phyloP scores from a whole-genome alignment of 2,113 vertebrate genomes.

The Chaenocephalus aceratus region DNA sequence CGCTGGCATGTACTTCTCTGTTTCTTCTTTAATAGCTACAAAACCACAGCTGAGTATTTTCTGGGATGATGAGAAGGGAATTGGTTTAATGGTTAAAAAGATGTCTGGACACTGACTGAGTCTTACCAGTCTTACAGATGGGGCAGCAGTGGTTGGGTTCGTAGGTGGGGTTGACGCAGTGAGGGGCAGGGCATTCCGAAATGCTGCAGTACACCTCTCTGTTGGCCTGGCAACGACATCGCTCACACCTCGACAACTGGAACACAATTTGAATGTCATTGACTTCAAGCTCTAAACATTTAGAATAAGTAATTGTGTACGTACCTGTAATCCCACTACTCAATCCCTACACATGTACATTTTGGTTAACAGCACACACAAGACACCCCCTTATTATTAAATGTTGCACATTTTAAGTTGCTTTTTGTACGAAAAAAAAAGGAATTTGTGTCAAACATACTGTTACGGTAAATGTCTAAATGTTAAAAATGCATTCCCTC shows the following conservation, averaged over 20 bases:
- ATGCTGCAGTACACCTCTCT: constrained; percentile 85
- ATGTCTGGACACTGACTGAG: background rate
- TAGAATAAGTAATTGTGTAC: background rate
- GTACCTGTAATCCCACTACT: background rate
- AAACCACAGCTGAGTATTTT: background rate
- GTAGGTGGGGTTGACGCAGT: constrained; percentile 85
- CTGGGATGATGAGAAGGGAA: no score
- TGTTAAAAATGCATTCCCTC: no score
- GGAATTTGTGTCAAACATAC: no score
- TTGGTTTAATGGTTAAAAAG: no score
- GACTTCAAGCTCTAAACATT: background rate
- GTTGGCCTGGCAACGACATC: constrained; percentile 84
- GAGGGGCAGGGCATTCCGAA: constrained; percentile 82
- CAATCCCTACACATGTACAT: background rate
- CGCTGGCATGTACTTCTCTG: no score
- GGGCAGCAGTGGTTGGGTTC: constrained; percentile 86
- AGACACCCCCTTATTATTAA: background rate
- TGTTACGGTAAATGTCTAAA: no score
- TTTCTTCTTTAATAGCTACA: background rate
- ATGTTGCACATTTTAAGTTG: background rate
- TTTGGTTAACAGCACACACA: background rate
- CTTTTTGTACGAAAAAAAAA: no score
- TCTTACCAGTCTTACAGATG: constrained; percentile 83
- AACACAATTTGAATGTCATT: constrained; percentile 14
- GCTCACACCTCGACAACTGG: constrained; percentile 84